Evolutionary conservation across 2,888 invertebrate species (phyloP), one percentile per base, ranked within the genome.

Genomic region (Eupithecia inturbata): DNA sequence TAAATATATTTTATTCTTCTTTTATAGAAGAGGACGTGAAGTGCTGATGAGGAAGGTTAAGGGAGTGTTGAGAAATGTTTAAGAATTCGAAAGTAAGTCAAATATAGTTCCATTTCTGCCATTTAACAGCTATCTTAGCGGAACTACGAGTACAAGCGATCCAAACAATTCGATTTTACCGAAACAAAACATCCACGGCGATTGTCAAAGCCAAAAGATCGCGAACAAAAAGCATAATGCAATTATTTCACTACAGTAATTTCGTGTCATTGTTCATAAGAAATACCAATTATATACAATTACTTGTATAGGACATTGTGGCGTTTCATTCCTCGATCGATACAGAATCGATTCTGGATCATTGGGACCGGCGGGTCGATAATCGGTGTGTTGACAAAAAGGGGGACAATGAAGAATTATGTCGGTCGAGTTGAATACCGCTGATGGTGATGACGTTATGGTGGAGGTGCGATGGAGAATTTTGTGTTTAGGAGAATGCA

Each of bases 221-320:
- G 79, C 82, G 77, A 68, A 82, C 83, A 89, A 90, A 91, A 91
- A 92, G 89, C 87, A 80, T 81, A 87, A 88, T 82, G 89, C 89
- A 93, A 94, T 94, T 94, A 93, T 93, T 93, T 91, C 89, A 90
- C 84, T 90, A 88, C 89, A 90, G 92, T 91, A 93, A 94, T 94
- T 93, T 93, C 82, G 87, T 85, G 88, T 92, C 93, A 93, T 94
- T 94, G 94, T 94, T 94, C 94, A 92, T 88, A 85, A 92, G 93
- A 93, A 94, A 92, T 89, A 89, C 91, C 93, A 94, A 94, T 94
- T 94, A 94, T 92, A 92, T 93, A 93, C 93, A 93, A 94, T 94
- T 94, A 94, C 92, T 85, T 85, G 91, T 92, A 92, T 93, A 92
- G 91, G 92, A 93, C 93, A 93, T 88, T 92, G 92, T 92, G 88